Percentiles rank a stretch among this genome's conserved stretches.
These are phyloP conservation scores for Battus philenor DNA, from an alignment of 1,140 invertebrate species.

Conservation along the genomic window DNA sequence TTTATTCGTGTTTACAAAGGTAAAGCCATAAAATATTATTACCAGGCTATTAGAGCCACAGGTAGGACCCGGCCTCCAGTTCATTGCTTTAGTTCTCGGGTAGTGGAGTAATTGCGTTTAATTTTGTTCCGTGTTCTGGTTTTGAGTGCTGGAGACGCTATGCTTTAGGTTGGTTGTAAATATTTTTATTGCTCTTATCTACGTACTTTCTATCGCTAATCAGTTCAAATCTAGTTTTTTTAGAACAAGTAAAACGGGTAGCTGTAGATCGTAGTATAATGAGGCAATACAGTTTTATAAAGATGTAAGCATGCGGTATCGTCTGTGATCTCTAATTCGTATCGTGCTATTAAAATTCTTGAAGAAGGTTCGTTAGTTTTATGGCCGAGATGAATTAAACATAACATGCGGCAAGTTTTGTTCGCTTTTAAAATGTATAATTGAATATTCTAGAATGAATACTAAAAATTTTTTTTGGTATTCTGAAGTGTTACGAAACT, in stretches of 20 bases:
- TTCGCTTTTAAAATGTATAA: conserved; percentile 6
- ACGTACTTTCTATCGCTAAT: conserved; percentile 8
- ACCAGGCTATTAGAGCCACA: conserved; percentile 58
- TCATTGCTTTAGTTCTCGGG: conserved; percentile 44
- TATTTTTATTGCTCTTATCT: conserved; percentile 4
- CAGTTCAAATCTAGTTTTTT: conserved; percentile 1
- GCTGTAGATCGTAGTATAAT: conserved; percentile 7
- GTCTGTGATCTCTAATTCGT: conserved; percentile 3
- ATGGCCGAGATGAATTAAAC: conserved; percentile 11
- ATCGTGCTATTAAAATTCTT: conserved; percentile 5
- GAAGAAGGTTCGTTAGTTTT: conserved; percentile 4
- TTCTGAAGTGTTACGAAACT: too few species aligned
- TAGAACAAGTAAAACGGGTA: conserved; percentile 9
- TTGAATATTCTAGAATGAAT: conserved; percentile 9
- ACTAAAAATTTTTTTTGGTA: too few species aligned
- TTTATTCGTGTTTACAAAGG: conserved; percentile 66
- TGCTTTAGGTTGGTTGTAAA: conserved; percentile 1
- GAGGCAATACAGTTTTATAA: not conserved
- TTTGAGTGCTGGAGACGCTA: conserved; percentile 11
- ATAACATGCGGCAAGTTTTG: conserved; percentile 3
- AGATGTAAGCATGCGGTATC: conserved; percentile 4
- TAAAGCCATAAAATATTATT: conserved; percentile 70
- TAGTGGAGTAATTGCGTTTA: conserved; percentile 51
- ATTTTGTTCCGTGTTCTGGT: conserved; percentile 23
- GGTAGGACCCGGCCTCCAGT: conserved; percentile 51